These are phyloP conservation scores for Burhinus oedicnemus DNA, from an alignment of 2,113 vertebrate genomes.

Conservation along the genomic window DNA sequence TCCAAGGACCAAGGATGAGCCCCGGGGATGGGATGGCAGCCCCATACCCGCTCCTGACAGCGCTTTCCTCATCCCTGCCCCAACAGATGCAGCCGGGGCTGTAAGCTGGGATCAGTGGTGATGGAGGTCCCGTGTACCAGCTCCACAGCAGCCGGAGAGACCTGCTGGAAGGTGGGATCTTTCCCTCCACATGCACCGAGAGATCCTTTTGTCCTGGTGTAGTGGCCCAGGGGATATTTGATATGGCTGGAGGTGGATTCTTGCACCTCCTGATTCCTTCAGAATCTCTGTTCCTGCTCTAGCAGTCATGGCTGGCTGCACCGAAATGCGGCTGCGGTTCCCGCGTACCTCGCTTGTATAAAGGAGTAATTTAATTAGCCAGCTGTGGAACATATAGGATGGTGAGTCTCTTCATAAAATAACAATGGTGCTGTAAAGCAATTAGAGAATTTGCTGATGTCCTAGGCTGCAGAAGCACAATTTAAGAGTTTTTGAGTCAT, in stretches of 20 bases:
- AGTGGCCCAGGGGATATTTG: neutral
- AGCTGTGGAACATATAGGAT: neutral
- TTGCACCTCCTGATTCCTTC: neutral
- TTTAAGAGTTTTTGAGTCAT: neutral
- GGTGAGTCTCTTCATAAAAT: neutral
- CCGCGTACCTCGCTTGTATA: neutral
- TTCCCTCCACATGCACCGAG: rapidly evolving
- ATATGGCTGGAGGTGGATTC: neutral
- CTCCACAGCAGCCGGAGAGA: neutral
- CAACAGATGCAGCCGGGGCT: neutral
- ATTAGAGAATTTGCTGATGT: slow-evolving; percentile 25
- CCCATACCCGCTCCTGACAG: rapidly evolving
- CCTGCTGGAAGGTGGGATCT: neutral
- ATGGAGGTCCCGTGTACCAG: rapidly evolving
- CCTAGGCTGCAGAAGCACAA: neutral
- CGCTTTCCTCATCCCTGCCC: neutral
- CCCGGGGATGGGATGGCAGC: neutral
- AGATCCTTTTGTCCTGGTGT: no score
- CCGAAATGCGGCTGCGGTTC: neutral
- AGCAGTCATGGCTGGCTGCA: neutral
- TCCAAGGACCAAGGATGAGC: neutral
- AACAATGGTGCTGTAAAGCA: neutral
- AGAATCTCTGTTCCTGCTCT: neutral
- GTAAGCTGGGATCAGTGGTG: neutral
- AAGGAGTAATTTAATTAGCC: neutral